Conservation (phyloP, 2,113 vertebrate species). For the Hyla sarda region DNA sequence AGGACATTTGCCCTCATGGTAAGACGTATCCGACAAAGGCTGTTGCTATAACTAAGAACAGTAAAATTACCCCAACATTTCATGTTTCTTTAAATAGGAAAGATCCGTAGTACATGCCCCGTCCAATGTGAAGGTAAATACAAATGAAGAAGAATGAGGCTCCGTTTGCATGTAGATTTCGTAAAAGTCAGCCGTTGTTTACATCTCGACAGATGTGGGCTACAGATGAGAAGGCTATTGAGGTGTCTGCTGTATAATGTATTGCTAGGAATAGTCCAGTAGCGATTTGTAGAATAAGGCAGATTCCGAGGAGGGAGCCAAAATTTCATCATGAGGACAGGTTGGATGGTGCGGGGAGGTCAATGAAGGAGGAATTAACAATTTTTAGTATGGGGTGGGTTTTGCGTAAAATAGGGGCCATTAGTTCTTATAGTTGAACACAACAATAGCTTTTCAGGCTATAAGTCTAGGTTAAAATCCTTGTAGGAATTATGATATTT, state of each 20-base stretch:
- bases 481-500: conserved; percentile 56
- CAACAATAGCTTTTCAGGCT: conserved; percentile 45
- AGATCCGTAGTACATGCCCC: conserved; percentile 27
- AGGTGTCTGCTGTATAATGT: conserved; percentile 58
- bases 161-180: too few relatives aligned
- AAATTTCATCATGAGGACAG: conserved; percentile 66
- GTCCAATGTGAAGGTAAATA: conserved; percentile 8
- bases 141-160: too few relatives aligned
- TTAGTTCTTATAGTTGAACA: conserved; percentile 39
- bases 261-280: conserved; percentile 59
- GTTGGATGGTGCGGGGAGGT: conserved; percentile 29
- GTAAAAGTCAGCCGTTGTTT: not conserved
- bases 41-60: not conserved
- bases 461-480: conserved; percentile 62
- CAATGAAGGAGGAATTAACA: conserved; percentile 7
- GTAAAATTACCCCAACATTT: conserved; percentile 4
- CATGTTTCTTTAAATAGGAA: conserved; percentile 58
- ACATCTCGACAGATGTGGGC: conserved; percentile 58
- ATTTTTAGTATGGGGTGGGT: conserved; percentile 55
- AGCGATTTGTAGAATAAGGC: conserved; percentile 28
- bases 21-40: conserved; percentile 59
- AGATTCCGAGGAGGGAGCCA: conserved; percentile 50
- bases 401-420: conserved; percentile 58
- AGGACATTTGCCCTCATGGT: conserved; percentile 64
- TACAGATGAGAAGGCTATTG: conserved; percentile 52